A percentile compares a stretch with the other conserved stretches of the same genome.
These are phyloP conservation scores for Sylvilagus floridanus DNA, from an alignment of 2,797 vertebrate genomes.

Conservation along the genomic window DNA sequence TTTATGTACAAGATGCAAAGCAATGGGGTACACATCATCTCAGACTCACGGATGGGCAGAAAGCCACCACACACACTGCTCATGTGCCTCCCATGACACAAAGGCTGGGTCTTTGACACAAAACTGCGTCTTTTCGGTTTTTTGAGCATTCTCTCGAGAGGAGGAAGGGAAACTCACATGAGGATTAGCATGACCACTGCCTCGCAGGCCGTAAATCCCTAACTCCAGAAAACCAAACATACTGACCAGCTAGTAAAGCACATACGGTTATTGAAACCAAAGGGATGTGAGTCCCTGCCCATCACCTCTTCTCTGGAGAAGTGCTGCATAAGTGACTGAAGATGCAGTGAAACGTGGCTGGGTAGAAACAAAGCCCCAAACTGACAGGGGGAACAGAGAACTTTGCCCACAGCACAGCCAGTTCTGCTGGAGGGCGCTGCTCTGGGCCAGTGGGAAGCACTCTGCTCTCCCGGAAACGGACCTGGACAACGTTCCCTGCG, in stretches of 20 bases:
- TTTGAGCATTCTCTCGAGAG: conserved; percentile 22
- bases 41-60: conserved; percentile 48
- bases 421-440: background rate
- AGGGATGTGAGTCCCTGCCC: conserved; percentile 41
- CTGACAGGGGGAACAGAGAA: background rate
- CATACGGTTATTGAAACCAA: conserved; percentile 56
- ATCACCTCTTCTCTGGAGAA: conserved; percentile 48
- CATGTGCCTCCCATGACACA: conserved; percentile 41
- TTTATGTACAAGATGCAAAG: conserved; percentile 16
- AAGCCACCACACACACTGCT: background rate
- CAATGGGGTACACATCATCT: conserved; percentile 5
- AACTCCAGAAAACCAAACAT: conserved; percentile 61
- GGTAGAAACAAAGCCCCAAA: conserved; percentile 49
- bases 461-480: background rate
- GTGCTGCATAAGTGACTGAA: conserved; percentile 4
- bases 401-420: background rate
- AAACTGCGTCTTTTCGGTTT: conserved; percentile 48
- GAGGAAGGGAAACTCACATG: conserved; percentile 26
- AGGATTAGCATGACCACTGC: conserved; percentile 37
- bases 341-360: conserved; percentile 68
- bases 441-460: background rate
- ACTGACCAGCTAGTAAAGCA: conserved; percentile 35
- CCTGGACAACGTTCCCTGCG: background rate
- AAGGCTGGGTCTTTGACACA: conserved; percentile 9
- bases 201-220: conserved; percentile 47